phyloP scores from a whole-genome alignment of 2,113 vertebrate species.

The Pituophis catenifer region DNA sequence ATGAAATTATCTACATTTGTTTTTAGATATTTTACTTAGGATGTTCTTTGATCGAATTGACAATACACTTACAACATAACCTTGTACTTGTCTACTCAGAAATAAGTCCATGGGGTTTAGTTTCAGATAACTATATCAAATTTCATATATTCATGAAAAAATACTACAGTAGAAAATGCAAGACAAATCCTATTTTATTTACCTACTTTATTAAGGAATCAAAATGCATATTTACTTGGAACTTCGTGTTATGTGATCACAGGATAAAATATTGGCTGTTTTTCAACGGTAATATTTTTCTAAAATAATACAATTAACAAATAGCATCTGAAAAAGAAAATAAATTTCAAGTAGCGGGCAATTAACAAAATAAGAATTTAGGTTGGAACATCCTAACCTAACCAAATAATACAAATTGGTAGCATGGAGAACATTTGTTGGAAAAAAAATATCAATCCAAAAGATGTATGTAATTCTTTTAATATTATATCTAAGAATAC shows the following conservation, averaged over 20 bases:
- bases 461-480: neutral
- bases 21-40: neutral
- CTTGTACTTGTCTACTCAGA: neutral
- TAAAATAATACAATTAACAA: neutral
- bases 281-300: neutral
- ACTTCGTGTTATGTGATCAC: neutral
- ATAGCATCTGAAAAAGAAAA: neutral
- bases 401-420: neutral
- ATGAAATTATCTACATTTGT: constrained; percentile 47
- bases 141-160: neutral
- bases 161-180: neutral
- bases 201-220: neutral
- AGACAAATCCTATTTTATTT: neutral
- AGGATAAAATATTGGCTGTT: neutral
- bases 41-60: neutral
- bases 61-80: neutral
- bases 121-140: neutral
- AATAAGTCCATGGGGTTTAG: neutral
- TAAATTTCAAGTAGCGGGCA: neutral
- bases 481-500: neutral
- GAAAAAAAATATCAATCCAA: neutral
- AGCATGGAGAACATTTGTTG: neutral
- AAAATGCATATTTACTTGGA: neutral
- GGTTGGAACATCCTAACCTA: neutral
- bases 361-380: neutral